phyloP scores from a whole-genome alignment of 2,113 vertebrate genomes.

The Platichthys stellatus region DNA sequence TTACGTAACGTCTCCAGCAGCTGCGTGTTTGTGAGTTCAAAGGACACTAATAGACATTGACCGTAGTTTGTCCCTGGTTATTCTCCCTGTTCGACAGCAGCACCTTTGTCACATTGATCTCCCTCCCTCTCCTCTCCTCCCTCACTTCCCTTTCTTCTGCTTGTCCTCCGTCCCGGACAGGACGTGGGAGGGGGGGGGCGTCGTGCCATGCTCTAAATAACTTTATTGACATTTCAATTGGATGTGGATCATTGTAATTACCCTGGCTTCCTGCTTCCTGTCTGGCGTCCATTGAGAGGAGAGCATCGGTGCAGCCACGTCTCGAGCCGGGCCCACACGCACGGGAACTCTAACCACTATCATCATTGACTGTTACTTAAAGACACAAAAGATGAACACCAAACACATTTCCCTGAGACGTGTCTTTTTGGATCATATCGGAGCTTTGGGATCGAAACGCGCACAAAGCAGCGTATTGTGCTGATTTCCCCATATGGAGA shows the following conservation, averaged over 20 bases:
- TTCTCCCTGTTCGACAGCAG: conserved; percentile 26
- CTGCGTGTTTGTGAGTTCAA: conserved; percentile 38
- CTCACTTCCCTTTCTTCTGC: conserved; percentile 19
- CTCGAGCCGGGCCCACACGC: conserved; percentile 24
- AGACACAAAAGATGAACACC: not conserved
- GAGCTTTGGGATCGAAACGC: not conserved
- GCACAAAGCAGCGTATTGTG: conserved; percentile 36
- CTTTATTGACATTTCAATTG: conserved; percentile 79
- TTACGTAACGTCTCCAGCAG: conserved; percentile 30
- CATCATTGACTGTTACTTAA: not conserved
- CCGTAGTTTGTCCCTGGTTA: conserved; percentile 1
- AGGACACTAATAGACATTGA: not conserved
- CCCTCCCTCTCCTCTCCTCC: conserved; percentile 8
- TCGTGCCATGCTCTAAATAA: conserved; percentile 71
- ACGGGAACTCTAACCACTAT: conserved; percentile 12
- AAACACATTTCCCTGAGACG: not conserved
- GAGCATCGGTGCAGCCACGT: conserved; percentile 37
- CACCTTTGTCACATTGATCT: conserved; percentile 17
- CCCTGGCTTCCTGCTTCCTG: conserved; percentile 71
- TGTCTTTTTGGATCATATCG: not conserved
- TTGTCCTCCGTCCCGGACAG: conserved; percentile 5
- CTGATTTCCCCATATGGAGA: conserved; percentile 33
- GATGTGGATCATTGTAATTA: conserved; percentile 73
- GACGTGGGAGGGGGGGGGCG: not conserved
- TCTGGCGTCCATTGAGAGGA: conserved; percentile 52